Percentiles rank a stretch among this genome's conserved stretches.
Conservation (phyloP, 2,888 invertebrate species). For the Oscheius sp. region DNA sequence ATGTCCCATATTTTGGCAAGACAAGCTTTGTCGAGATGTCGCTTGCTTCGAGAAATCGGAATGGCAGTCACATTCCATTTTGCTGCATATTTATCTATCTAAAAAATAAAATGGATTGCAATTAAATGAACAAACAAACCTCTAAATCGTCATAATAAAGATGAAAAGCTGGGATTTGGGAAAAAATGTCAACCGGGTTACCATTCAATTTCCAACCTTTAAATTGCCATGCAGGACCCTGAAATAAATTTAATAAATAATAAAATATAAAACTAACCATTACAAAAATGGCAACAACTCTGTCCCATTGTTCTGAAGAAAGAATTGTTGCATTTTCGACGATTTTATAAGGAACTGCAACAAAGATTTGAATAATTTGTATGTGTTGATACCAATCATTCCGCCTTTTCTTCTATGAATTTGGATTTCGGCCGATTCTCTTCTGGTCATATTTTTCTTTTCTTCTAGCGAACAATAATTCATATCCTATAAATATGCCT, state of each 20-base stretch:
- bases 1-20: slow-evolving; percentile 97
- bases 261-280: slow-evolving; percentile 46
- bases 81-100: slow-evolving; percentile 89
- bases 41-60: slow-evolving; percentile 88
- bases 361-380: not conserved
- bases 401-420: slow-evolving; percentile 75
- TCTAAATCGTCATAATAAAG: slow-evolving; percentile 95
- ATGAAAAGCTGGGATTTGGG: slow-evolving; percentile 95
- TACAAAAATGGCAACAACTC: slow-evolving; percentile 97
- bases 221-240: slow-evolving; percentile 99
- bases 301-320: slow-evolving; percentile 92
- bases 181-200: slow-evolving; percentile 98
- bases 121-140: slow-evolving; percentile 42
- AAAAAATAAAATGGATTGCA: no score
- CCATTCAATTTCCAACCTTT: slow-evolving; percentile 97
- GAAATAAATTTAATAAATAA: slow-evolving; percentile 73
- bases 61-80: slow-evolving; percentile 96
- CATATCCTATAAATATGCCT: slow-evolving; percentile 52
- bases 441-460: slow-evolving; percentile 85
- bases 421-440: slow-evolving; percentile 91
- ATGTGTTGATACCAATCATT: slow-evolving; percentile 4
- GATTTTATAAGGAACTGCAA: slow-evolving; percentile 89
- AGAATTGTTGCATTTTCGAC: slow-evolving; percentile 94
- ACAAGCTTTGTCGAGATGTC: slow-evolving; percentile 95
- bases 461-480: slow-evolving; percentile 84